phyloP scores from a whole-genome alignment of 2,888 invertebrate genomes.

The Octonoba sinensis region DNA sequence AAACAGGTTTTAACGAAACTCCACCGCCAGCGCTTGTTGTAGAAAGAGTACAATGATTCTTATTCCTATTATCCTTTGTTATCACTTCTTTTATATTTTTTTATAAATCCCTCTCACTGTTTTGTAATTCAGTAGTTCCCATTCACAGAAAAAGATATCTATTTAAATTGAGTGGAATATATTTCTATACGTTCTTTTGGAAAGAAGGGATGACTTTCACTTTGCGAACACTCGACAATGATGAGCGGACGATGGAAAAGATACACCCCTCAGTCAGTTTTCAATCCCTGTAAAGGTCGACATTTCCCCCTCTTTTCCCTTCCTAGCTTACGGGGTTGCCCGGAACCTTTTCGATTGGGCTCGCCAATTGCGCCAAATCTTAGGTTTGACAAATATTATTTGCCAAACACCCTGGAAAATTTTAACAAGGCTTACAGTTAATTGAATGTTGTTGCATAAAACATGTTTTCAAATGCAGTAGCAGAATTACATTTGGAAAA shows the following conservation, averaged over 20 bases:
- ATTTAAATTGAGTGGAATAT: constrained; percentile 60
- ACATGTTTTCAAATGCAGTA: too few species aligned
- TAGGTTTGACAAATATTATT: too few species aligned
- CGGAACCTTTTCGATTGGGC: background rate
- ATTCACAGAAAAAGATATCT: constrained; percentile 23
- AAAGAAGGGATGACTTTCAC: constrained; percentile 56
- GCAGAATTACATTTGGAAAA: too few species aligned
- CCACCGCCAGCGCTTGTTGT: constrained; percentile 18
- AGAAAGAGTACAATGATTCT: constrained; percentile 43
- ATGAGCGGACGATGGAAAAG: constrained; percentile 47
- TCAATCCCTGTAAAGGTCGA: constrained; percentile 62
- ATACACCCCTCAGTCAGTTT: constrained; percentile 60
- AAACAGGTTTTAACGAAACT: constrained; percentile 49
- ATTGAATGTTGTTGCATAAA: too few species aligned
- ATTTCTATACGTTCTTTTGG: constrained; percentile 28
- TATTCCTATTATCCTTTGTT: constrained; percentile 59
- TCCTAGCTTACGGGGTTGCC: constrained; percentile 34
- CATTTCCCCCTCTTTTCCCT: constrained; percentile 17
- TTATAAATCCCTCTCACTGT: constrained; percentile 17
- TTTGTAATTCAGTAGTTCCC: constrained; percentile 7
- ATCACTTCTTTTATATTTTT: constrained; percentile 41
- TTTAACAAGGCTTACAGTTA: too few species aligned
- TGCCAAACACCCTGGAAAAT: too few species aligned
- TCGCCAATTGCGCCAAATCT: constrained; percentile 19
- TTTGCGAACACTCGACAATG: constrained; percentile 56